These are phyloP conservation scores for Proctacanthus coquilletti DNA, from an alignment of 1,140 invertebrate species.

Conservation along the genomic window DNA sequence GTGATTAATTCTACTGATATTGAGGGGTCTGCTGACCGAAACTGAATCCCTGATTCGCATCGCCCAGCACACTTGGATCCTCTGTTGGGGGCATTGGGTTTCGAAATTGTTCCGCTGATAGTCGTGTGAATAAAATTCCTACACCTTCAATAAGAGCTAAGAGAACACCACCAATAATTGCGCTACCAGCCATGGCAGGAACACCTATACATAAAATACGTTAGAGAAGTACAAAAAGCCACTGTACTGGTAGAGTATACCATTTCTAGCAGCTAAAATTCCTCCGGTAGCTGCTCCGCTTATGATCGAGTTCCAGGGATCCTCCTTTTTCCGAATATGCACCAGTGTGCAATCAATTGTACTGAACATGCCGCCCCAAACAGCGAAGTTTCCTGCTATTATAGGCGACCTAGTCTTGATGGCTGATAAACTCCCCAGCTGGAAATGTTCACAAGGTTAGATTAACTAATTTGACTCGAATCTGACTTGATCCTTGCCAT, in stretches of 20 bases:
- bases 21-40: not conserved
- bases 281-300: slow-evolving; percentile 92
- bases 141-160: slow-evolving; percentile 94
- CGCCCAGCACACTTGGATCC: slow-evolving; percentile 48
- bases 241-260: slow-evolving; percentile 32
- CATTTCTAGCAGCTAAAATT: slow-evolving; percentile 87
- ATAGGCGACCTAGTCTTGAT: slow-evolving; percentile 81
- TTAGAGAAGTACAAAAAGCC: not conserved
- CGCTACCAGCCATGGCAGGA: slow-evolving; percentile 90
- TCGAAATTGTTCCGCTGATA: slow-evolving; percentile 80
- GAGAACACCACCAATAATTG: slow-evolving; percentile 84
- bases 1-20: not conserved
- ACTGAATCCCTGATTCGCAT: slow-evolving; percentile 17
- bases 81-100: slow-evolving; percentile 54
- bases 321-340: slow-evolving; percentile 90
- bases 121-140: slow-evolving; percentile 79
- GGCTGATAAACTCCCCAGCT: slow-evolving; percentile 65
- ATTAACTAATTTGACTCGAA: not conserved
- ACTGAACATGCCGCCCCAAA: slow-evolving; percentile 93
- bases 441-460: slow-evolving; percentile 11
- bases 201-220: slow-evolving; percentile 31
- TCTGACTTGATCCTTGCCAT: slow-evolving; percentile 31
- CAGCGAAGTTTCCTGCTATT: slow-evolving; percentile 84
- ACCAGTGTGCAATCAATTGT: slow-evolving; percentile 94
- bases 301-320: slow-evolving; percentile 96